Conservation (phyloP, 2,113 vertebrate species). For the Xiphophorus maculatus region DNA sequence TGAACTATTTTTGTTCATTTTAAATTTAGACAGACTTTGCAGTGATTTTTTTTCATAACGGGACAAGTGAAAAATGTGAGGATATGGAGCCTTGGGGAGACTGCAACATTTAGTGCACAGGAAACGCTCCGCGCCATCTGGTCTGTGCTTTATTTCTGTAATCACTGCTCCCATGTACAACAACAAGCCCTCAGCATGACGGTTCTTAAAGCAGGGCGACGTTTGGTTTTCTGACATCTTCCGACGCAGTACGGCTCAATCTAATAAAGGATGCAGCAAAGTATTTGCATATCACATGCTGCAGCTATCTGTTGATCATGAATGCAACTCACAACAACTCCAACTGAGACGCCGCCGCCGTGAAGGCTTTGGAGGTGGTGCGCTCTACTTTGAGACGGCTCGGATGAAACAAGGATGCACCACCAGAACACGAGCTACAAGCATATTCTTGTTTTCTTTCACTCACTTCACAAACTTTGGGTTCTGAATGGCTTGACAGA, state of each 20-base stretch:
- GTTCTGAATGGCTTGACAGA: constrained; percentile 73
- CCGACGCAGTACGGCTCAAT: constrained; percentile 37
- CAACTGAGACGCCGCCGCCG: constrained; percentile 58
- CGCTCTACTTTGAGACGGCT: constrained; percentile 59
- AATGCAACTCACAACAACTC: constrained; percentile 54
- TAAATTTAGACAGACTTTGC: constrained; percentile 44
- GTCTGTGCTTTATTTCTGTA: constrained; percentile 59
- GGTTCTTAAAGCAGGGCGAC: constrained; percentile 42
- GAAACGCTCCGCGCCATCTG: constrained; percentile 61
- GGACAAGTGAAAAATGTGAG: constrained; percentile 47
- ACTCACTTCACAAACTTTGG: constrained; percentile 59
- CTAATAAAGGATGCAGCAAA: constrained; percentile 51
- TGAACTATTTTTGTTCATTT: constrained; percentile 42
- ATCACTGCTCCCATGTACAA: constrained; percentile 32
- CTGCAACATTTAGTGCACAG: constrained; percentile 41
- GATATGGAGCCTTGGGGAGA: constrained; percentile 32
- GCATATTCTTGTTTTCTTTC: constrained; percentile 50
- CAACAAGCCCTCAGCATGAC: constrained; percentile 15
- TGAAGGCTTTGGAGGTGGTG: constrained; percentile 53
- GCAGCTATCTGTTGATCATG: constrained; percentile 69
- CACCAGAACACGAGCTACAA: constrained; percentile 52
- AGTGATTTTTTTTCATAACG: constrained; percentile 26
- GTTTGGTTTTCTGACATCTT: constrained; percentile 58
- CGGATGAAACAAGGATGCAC: constrained; percentile 61
- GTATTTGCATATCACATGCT: constrained; percentile 67